Evolutionary conservation across 1,140 invertebrate species (phyloP).

Genomic region (Hycleus phaleratus): DNA sequence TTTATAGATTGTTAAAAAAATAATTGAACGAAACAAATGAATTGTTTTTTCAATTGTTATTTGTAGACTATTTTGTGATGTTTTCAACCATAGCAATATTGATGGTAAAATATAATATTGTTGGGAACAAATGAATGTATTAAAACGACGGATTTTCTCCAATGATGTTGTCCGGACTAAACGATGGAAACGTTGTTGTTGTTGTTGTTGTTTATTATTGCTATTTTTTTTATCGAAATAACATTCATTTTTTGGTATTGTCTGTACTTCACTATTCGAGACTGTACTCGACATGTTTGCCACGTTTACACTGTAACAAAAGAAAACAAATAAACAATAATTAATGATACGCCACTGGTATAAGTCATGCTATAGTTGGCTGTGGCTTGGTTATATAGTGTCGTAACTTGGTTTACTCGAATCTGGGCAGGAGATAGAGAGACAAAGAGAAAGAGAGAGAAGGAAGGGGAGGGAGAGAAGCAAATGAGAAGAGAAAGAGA

Average conservation of each 20-base stretch:
- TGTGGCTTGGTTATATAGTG: too few species aligned
- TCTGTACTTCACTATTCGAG: conserved; percentile 2
- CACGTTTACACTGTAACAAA: too few species aligned
- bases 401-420: too few species aligned
- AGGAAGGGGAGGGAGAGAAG: too few species aligned
- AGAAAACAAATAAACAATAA: too few species aligned
- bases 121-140: conserved; percentile 35
- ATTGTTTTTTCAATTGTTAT: conserved; percentile 26
- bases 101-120: conserved; percentile 33
- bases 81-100: conserved; percentile 30
- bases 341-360: too few species aligned
- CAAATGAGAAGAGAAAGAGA: too few species aligned
- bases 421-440: too few species aligned
- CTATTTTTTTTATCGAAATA: conserved; percentile 5
- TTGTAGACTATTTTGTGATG: conserved; percentile 26
- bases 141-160: conserved; percentile 33
- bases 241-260: not conserved
- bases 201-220: conserved; percentile 13
- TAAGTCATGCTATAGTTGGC: too few species aligned
- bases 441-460: too few species aligned
- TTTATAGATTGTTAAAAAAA: conserved; percentile 14
- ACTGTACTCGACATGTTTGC: conserved; percentile 3
- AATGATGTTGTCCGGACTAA: conserved; percentile 28
- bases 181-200: conserved; percentile 16
- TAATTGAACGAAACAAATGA: conserved; percentile 25